Evolutionary conservation across 2,888 invertebrate genomes (phyloP).

Genomic region (Epicampocera succincta): DNA sequence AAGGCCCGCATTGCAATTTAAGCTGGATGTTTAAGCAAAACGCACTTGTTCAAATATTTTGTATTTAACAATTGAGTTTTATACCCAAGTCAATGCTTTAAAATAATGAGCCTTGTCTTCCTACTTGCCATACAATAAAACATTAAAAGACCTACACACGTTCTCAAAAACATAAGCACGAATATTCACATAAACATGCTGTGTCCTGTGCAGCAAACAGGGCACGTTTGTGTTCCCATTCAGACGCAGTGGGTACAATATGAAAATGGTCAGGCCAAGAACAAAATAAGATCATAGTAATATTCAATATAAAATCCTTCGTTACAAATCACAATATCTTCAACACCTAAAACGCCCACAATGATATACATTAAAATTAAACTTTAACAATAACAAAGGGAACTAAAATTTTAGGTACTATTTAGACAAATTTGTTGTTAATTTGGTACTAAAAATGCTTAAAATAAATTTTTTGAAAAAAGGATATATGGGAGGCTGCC

Average conservation of each 20-base stretch:
- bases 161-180: not conserved
- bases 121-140: constrained; percentile 16
- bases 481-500: too few relatives aligned
- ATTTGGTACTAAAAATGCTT: too few relatives aligned
- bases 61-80: constrained; percentile 62
- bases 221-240: constrained; percentile 50
- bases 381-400: too few relatives aligned
- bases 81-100: constrained; percentile 78
- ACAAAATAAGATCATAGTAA: too few relatives aligned
- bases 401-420: too few relatives aligned
- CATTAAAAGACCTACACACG: not conserved
- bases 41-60: constrained; percentile 73
- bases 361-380: too few relatives aligned
- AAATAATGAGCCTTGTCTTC: constrained; percentile 75
- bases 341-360: too few relatives aligned
- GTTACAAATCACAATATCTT: too few relatives aligned
- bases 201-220: constrained; percentile 28
- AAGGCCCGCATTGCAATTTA: constrained; percentile 72
- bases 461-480: too few relatives aligned
- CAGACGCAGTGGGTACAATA: not conserved
- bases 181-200: not conserved
- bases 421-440: too few relatives aligned
- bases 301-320: too few relatives aligned
- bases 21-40: constrained; percentile 70
- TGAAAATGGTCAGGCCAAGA: not conserved